Evolutionary conservation across 1,140 invertebrate genomes (phyloP).

Genomic region (Bombus huntii): DNA sequence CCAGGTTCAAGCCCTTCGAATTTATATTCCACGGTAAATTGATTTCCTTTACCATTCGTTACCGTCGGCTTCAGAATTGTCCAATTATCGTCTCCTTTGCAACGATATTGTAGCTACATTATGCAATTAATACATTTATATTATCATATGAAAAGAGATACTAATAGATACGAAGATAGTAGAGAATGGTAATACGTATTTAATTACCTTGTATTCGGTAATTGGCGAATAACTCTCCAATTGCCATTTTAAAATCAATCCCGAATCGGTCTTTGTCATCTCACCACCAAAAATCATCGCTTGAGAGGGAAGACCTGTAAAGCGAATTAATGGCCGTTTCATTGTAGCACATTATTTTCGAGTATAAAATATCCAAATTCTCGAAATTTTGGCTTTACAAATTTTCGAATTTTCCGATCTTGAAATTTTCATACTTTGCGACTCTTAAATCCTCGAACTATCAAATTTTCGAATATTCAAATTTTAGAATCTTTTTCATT

Average conservation of each 20-base stretch:
- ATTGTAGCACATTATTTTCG: not conserved
- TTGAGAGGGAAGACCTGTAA: constrained; percentile 72
- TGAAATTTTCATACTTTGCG: not conserved
- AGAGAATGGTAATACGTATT: not conserved
- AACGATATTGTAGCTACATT: constrained; percentile 73
- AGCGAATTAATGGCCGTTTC: not conserved
- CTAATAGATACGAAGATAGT: not conserved
- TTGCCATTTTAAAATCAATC: constrained; percentile 80
- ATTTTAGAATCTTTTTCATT: not conserved
- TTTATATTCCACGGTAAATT: constrained; percentile 66
- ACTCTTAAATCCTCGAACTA: too few species aligned
- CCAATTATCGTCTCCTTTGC: constrained; percentile 67
- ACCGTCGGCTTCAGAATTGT: constrained; percentile 62
- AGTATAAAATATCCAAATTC: not conserved
- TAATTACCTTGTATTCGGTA: constrained; percentile 77
- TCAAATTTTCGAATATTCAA: not conserved
- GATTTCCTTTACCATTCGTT: constrained; percentile 67
- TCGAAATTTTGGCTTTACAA: not conserved
- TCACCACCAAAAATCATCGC: constrained; percentile 65
- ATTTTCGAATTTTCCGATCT: not conserved
- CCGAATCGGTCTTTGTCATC: constrained; percentile 69
- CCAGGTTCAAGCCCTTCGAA: constrained; percentile 70
- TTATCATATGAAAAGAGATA: not conserved
- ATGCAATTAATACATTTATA: not conserved
- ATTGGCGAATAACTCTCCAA: constrained; percentile 82